These are phyloP conservation scores for Fregetta grallaria DNA, from an alignment of 2,113 vertebrate species.

Conservation along the genomic window DNA sequence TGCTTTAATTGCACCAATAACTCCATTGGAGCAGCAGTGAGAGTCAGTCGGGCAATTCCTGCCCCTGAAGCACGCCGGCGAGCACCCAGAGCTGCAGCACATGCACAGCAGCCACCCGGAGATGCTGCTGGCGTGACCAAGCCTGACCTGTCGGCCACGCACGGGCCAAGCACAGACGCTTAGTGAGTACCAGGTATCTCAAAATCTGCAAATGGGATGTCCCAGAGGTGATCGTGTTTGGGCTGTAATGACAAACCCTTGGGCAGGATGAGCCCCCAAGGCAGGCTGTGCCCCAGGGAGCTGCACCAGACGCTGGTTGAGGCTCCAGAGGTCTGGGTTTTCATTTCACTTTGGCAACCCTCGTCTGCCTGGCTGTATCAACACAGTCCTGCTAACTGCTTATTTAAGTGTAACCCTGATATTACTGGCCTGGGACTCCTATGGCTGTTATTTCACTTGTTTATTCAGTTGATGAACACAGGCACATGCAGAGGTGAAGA, in stretches of 20 bases:
- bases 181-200: background rate
- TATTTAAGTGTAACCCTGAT: background rate
- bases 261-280: background rate
- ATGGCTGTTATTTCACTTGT: background rate
- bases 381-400: background rate
- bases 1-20: background rate
- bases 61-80: accelerated
- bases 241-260: background rate
- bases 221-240: background rate
- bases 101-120: accelerated
- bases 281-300: background rate
- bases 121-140: background rate
- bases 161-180: accelerated
- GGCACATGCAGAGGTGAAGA: accelerated
- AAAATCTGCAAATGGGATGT: background rate
- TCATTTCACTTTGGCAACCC: background rate
- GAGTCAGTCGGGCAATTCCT: accelerated
- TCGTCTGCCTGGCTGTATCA: background rate
- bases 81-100: background rate
- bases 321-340: background rate
- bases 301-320: background rate
- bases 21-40: background rate
- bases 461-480: background rate
- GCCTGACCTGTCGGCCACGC: accelerated
- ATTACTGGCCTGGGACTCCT: background rate